Conservation (phyloP, 1,140 invertebrate species). For the Gerris buenoi region DNA sequence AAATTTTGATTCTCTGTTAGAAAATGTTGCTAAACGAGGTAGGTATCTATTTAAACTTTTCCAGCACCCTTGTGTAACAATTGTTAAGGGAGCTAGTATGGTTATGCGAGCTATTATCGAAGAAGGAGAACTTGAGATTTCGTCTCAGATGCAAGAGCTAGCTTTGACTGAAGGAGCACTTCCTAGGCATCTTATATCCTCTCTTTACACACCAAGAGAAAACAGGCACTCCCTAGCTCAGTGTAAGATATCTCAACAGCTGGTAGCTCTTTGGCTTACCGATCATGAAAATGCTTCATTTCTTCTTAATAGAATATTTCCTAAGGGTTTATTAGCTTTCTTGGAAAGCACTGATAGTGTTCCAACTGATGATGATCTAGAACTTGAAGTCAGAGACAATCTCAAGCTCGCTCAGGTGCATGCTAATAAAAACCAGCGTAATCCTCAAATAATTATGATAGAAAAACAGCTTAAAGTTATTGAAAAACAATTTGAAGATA, state of each 20-base stretch:
- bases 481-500: constrained; percentile 56
- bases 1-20: constrained; percentile 87
- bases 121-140: constrained; percentile 81
- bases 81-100: constrained; percentile 93
- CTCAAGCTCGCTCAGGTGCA: constrained; percentile 82
- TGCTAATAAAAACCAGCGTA: constrained; percentile 43
- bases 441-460: constrained; percentile 49
- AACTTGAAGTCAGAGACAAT: constrained; percentile 79
- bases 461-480: constrained; percentile 57
- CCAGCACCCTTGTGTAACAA: constrained; percentile 91
- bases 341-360: constrained; percentile 77
- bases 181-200: constrained; percentile 78
- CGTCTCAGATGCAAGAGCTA: constrained; percentile 86
- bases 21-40: constrained; percentile 84
- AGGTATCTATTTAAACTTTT: constrained; percentile 85
- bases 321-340: constrained; percentile 74
- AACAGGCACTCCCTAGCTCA: constrained; percentile 63
- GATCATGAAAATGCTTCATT: constrained; percentile 84
- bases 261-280: constrained; percentile 95
- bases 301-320: constrained; percentile 74
- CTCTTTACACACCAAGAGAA: constrained; percentile 71
- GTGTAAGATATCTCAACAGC: constrained; percentile 82
- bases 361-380: constrained; percentile 61
- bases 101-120: constrained; percentile 96
- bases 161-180: constrained; percentile 94